Conservation (phyloP, 2,113 vertebrate species). For the Oncorhynchus clarkii region DNA sequence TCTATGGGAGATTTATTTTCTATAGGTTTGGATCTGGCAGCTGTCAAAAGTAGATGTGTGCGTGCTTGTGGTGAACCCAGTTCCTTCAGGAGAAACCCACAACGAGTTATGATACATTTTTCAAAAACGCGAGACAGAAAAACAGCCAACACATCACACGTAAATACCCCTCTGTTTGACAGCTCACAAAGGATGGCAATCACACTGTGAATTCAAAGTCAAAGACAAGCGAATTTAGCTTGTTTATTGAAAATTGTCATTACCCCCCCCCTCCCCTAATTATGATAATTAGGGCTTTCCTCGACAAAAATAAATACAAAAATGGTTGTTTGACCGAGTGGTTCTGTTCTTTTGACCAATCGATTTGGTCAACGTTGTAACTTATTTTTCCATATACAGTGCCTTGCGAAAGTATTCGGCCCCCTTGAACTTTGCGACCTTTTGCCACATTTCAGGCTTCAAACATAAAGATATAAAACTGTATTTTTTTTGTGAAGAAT, state of each 20-base stretch:
- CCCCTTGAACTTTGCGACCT: no score
- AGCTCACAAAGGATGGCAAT: conserved; percentile 2
- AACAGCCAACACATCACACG: background rate
- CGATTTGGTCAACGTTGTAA: background rate
- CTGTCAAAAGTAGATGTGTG: conserved; percentile 36
- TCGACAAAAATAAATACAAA: conserved; percentile 7
- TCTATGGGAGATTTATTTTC: background rate
- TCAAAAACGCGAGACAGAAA: background rate
- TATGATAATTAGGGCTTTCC: conserved; percentile 31
- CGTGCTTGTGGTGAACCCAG: conserved; percentile 29
- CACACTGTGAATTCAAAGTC: conserved; percentile 24
- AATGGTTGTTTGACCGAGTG: background rate
- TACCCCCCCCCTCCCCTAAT: background rate
- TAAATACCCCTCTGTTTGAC: background rate
- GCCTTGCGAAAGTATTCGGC: no score
- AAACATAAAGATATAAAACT: no score
- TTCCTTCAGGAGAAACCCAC: conserved; percentile 7
- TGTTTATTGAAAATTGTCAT: background rate
- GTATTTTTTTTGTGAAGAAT: no score
- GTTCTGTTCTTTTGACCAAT: background rate
- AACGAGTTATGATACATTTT: conserved; percentile 38
- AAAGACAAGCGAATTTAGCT: background rate
- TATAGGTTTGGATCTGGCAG: conserved; percentile 14
- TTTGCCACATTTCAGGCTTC: no score
- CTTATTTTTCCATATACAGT: no score